Evolutionary conservation across 2,797 vertebrate genomes (phyloP).

Genomic region (Crotalus adamanteus): DNA sequence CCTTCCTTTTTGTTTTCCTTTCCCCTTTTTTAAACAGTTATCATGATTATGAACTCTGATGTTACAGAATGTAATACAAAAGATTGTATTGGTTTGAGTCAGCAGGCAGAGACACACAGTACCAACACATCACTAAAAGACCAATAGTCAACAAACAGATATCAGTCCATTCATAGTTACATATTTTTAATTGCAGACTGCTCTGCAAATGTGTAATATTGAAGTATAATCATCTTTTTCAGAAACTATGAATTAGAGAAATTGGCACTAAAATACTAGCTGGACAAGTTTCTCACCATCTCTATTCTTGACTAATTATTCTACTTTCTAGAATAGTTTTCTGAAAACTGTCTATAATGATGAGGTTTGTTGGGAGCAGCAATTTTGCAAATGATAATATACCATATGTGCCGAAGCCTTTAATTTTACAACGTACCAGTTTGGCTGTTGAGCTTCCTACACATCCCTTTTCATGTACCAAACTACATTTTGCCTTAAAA

Average conservation of each 20-base stretch:
- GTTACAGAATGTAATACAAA: not conserved
- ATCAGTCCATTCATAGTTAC: not conserved
- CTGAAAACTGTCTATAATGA: not conserved
- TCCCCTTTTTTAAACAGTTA: not conserved
- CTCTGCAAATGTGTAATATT: not conserved
- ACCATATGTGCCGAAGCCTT: not conserved
- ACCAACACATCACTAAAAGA: not conserved
- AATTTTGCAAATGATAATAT: not conserved
- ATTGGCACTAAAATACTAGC: not conserved
- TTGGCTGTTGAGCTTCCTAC: not conserved
- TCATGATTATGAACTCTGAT: not conserved
- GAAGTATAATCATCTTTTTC: not conserved
- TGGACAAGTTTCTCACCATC: not conserved
- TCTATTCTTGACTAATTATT: not conserved
- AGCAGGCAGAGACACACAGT: not conserved
- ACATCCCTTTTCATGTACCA: not conserved
- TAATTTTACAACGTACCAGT: not conserved
- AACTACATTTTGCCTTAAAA: not conserved
- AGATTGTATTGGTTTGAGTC: not conserved
- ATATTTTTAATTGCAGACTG: not conserved
- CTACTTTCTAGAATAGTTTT: not conserved
- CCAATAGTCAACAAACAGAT: not conserved
- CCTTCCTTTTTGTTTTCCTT: not conserved
- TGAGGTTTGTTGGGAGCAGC: not conserved
- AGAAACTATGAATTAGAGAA: not conserved